These are phyloP conservation scores for Sprattus sprattus DNA, from an alignment of 2,113 vertebrate genomes.

Conservation along the genomic window DNA sequence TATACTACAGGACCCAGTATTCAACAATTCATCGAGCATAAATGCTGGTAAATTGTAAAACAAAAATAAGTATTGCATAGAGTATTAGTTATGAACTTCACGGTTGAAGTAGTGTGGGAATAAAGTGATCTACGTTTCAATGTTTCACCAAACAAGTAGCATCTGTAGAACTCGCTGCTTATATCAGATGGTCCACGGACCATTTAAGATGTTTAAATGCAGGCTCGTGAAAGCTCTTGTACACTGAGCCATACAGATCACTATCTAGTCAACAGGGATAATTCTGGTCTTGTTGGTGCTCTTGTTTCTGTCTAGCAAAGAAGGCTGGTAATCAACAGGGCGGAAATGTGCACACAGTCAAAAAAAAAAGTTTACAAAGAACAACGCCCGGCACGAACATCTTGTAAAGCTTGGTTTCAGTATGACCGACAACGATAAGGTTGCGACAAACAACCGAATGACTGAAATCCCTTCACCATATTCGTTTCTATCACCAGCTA, in stretches of 20 bases:
- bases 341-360: constrained; percentile 48
- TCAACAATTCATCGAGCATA: not conserved
- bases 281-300: constrained; percentile 4
- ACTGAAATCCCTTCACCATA: not conserved
- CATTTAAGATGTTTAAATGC: not conserved
- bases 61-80: not conserved
- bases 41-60: too few relatives aligned
- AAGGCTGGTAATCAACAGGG: not conserved
- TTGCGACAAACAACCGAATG: not conserved
- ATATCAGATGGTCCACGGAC: not conserved
- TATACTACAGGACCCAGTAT: not conserved
- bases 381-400: constrained; percentile 39
- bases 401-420: constrained; percentile 20
- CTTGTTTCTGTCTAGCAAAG: constrained; percentile 9
- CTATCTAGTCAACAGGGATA: not conserved
- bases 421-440: constrained; percentile 13
- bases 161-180: not conserved
- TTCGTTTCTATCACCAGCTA: not conserved
- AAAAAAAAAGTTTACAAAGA: constrained; percentile 36
- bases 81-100: not conserved
- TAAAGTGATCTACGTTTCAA: not conserved
- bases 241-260: not conserved
- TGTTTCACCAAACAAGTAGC: not conserved
- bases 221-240: not conserved
- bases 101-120: not conserved